Percentiles rank a stretch among this genome's conserved stretches.
phyloP scores from a whole-genome alignment of 2,113 vertebrate genomes.

The Cinclus cinclus region DNA sequence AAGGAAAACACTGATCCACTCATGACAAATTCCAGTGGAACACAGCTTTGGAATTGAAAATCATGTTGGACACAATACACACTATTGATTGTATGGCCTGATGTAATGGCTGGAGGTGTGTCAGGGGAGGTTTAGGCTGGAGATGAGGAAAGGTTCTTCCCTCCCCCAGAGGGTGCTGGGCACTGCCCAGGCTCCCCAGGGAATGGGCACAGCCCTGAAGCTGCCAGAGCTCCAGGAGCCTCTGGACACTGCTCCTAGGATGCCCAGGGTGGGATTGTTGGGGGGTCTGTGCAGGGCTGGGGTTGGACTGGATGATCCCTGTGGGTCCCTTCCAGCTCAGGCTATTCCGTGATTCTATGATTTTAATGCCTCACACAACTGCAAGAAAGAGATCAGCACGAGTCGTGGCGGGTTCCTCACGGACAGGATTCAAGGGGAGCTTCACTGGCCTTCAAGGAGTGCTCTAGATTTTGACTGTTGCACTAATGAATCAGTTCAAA shows the following conservation, averaged over 20 bases:
- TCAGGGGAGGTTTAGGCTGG: fast-evolving
- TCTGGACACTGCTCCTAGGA: neutral
- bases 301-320: neutral
- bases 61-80: fast-evolving
- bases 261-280: neutral
- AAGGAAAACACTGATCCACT: neutral
- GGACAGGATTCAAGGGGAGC: neutral
- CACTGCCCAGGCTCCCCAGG: neutral
- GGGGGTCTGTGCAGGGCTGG: neutral
- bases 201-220: fast-evolving
- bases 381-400: neutral
- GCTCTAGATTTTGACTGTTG: neutral
- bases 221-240: neutral
- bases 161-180: neutral
- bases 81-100: neutral
- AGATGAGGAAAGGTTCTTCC: fast-evolving
- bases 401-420: fast-evolving
- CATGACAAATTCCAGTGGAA: neutral
- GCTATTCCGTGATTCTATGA: neutral
- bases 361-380: neutral
- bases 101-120: neutral
- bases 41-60: neutral
- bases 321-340: neutral
- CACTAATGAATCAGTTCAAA: neutral
- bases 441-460: neutral